Evolutionary conservation across 1,140 invertebrate species (phyloP).

Genomic region (Lithobius niger): DNA sequence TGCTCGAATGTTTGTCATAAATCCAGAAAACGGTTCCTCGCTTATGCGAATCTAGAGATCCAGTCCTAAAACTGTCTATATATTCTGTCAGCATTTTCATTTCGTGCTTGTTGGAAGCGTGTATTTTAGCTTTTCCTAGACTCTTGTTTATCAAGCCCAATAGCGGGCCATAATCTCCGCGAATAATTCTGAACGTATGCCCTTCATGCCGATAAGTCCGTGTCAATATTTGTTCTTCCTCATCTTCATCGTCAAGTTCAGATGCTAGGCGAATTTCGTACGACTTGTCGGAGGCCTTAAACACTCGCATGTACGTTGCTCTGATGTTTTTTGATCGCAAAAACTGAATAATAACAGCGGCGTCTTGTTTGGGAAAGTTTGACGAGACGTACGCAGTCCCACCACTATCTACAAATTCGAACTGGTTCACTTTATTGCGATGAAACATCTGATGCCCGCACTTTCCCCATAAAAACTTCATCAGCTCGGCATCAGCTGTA

Average conservation of each 20-base stretch:
- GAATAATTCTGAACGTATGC: conserved; percentile 54
- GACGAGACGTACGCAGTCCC: no score
- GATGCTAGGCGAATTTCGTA: no score
- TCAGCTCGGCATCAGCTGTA: no score
- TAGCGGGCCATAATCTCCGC: conserved; percentile 73
- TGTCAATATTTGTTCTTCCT: conserved; percentile 26
- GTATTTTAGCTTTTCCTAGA: conserved; percentile 49
- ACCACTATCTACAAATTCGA: no score
- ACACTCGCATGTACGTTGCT: no score
- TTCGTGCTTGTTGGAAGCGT: conserved; percentile 67
- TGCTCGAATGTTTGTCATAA: conserved; percentile 74
- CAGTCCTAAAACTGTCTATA: conserved; percentile 63
- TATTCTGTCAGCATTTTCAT: conserved; percentile 76
- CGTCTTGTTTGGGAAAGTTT: no score
- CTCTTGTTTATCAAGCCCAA: conserved; percentile 52
- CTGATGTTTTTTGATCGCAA: no score
- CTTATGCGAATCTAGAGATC: conserved; percentile 78
- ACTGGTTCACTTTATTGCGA: no score
- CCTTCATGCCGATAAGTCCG: conserved; percentile 41
- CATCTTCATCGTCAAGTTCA: conserved; percentile 44
- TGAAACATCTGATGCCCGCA: no score
- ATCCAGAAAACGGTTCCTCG: conserved; percentile 83
- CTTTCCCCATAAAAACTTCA: no score
- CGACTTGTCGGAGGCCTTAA: no score
- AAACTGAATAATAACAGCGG: no score